These are phyloP conservation scores for Bemisia tabaci DNA, from an alignment of 1,140 invertebrate genomes.

Conservation along the genomic window DNA sequence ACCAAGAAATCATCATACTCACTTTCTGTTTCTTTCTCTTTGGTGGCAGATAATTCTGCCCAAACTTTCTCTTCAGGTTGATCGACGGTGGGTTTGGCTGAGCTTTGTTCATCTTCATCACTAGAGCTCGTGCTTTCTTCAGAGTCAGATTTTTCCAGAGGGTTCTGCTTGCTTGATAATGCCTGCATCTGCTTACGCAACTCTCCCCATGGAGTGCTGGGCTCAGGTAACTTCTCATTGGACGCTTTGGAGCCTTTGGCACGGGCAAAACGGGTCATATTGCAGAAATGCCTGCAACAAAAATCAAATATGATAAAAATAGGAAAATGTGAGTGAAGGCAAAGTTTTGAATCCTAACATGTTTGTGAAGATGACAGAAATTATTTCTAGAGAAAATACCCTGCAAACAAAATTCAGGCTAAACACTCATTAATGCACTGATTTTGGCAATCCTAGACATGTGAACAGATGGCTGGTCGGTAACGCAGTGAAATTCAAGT, in stretches of 20 bases:
- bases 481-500: too few species aligned
- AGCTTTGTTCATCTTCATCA: slow-evolving; percentile 17
- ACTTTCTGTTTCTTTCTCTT: slow-evolving; percentile 20
- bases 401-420: too few species aligned
- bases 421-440: too few species aligned
- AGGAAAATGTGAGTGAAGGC: too few species aligned
- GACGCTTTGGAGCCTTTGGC: slow-evolving; percentile 57
- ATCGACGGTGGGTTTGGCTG: slow-evolving; percentile 36
- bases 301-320: neutral
- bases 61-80: slow-evolving; percentile 27
- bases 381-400: too few species aligned
- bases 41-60: slow-evolving; percentile 4
- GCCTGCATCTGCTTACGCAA: slow-evolving; percentile 43
- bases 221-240: slow-evolving; percentile 48
- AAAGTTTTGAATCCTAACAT: too few species aligned
- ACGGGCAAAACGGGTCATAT: slow-evolving; percentile 59
- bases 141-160: slow-evolving; percentile 3
- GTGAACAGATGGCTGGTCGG: too few species aligned
- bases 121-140: slow-evolving; percentile 9
- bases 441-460: too few species aligned
- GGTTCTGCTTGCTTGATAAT: slow-evolving; percentile 22
- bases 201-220: slow-evolving; percentile 53
- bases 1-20: slow-evolving; percentile 2
- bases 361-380: too few species aligned
- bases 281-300: neutral